A percentile compares a stretch with the other conserved stretches of the same genome.
These are phyloP conservation scores for Peromyscus attwateri DNA, from an alignment of 2,797 vertebrate species.

Conservation along the genomic window DNA sequence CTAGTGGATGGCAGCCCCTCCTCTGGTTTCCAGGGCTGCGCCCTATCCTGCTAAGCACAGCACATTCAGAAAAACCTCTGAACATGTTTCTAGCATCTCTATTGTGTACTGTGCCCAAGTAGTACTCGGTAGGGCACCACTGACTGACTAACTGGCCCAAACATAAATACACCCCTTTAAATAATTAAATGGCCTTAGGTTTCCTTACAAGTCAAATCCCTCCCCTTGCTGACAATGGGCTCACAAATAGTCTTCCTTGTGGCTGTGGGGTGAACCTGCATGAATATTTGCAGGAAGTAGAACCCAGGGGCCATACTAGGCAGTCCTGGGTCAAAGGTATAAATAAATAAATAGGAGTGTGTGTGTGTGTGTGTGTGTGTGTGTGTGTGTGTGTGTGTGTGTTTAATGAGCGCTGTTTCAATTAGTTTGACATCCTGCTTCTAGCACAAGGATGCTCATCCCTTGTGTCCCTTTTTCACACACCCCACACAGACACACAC, in stretches of 20 bases:
- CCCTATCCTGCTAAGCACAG: background rate
- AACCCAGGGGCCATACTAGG: background rate
- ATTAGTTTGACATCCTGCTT: constrained; percentile 28
- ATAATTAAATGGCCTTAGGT: constrained; percentile 41
- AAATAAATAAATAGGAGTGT: background rate
- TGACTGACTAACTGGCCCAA: background rate
- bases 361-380: background rate
- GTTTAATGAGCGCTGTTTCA: background rate
- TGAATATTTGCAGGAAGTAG: background rate
- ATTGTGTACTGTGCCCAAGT: background rate
- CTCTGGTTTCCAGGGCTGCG: background rate
- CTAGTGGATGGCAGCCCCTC: background rate
- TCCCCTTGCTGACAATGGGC: background rate
- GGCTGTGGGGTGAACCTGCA: background rate
- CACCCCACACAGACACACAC: background rate
- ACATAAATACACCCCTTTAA: constrained; percentile 50
- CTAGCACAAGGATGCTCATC: background rate
- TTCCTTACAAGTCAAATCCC: constrained; percentile 43
- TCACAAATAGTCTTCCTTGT: constrained; percentile 2
- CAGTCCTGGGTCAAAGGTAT: background rate
- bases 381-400: background rate
- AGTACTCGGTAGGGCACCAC: background rate
- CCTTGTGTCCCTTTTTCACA: background rate
- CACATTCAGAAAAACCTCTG: background rate
- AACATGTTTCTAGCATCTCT: background rate